These are phyloP conservation scores for Saxidomus purpurata DNA, from an alignment of 1,140 invertebrate species.

Conservation along the genomic window DNA sequence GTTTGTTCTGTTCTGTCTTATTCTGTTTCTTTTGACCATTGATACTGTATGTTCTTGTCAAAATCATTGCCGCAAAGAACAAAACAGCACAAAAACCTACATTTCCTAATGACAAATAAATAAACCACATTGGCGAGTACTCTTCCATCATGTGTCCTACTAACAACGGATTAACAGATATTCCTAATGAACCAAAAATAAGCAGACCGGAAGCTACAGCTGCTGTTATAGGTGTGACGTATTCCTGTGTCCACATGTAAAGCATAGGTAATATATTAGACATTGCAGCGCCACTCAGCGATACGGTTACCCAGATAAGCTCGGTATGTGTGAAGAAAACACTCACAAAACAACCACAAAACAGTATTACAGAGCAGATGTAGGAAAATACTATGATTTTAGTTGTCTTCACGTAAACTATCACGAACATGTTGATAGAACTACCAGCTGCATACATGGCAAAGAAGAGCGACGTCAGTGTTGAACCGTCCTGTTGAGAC, in stretches of 20 bases:
- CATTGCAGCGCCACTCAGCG: conserved; percentile 53
- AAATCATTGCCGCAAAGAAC: not conserved
- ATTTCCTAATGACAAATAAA: conserved; percentile 67
- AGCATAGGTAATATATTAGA: conserved; percentile 67
- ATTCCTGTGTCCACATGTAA: conserved; percentile 69
- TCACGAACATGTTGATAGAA: conserved; percentile 62
- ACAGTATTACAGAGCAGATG: not conserved
- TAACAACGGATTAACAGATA: conserved; percentile 68
- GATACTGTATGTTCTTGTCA: not conserved
- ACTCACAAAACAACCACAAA: conserved; percentile 28
- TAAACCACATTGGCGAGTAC: conserved; percentile 71
- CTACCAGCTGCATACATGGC: conserved; percentile 54
- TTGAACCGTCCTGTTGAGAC: conserved; percentile 59
- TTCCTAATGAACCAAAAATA: conserved; percentile 68
- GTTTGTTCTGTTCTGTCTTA: not conserved
- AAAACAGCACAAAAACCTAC: conserved; percentile 48
- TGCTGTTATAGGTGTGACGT: conserved; percentile 67
- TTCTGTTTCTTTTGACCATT: not conserved
- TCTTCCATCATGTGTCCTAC: conserved; percentile 71
- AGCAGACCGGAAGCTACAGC: conserved; percentile 69
- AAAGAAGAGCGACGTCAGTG: conserved; percentile 64
- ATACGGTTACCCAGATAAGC: conserved; percentile 51
- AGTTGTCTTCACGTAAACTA: conserved; percentile 31
- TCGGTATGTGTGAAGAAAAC: not conserved
- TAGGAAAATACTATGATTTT: conserved; percentile 44